These are phyloP conservation scores for Andrena hattorfiana DNA, from an alignment of 2,888 invertebrate genomes.

Conservation along the genomic window DNA sequence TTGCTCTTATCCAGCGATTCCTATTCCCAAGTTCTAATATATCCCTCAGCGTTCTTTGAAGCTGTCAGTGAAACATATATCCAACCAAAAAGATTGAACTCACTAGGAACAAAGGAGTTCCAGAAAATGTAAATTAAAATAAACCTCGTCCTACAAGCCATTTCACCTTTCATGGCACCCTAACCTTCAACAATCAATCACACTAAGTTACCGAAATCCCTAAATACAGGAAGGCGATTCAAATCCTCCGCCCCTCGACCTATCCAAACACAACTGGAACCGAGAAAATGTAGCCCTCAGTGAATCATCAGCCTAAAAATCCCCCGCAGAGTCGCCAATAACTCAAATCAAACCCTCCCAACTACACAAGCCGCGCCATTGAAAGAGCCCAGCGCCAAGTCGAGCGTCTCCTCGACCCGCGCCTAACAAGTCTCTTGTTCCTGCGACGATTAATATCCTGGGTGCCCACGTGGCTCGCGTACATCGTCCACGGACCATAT, in stretches of 20 bases:
- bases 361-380: not conserved
- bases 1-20: no score
- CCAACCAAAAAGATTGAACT: no score
- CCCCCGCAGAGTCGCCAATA: not conserved
- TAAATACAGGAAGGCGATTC: no score
- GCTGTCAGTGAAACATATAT: no score
- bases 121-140: no score
- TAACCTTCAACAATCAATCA: not conserved
- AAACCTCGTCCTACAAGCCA: no score
- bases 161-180: not conserved
- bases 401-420: conserved; percentile 7
- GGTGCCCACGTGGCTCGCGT: conserved; percentile 40
- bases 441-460: conserved; percentile 50
- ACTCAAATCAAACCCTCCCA: not conserved
- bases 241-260: no score
- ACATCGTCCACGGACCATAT: conserved; percentile 45
- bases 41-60: no score
- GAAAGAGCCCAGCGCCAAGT: not conserved
- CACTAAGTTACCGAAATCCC: no score
- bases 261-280: not conserved
- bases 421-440: conserved; percentile 56
- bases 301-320: not conserved
- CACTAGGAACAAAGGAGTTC: no score
- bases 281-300: not conserved
- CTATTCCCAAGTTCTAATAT: no score